These are phyloP conservation scores for Tetanocera ferruginea DNA, from an alignment of 2,888 invertebrate species.

Conservation along the genomic window DNA sequence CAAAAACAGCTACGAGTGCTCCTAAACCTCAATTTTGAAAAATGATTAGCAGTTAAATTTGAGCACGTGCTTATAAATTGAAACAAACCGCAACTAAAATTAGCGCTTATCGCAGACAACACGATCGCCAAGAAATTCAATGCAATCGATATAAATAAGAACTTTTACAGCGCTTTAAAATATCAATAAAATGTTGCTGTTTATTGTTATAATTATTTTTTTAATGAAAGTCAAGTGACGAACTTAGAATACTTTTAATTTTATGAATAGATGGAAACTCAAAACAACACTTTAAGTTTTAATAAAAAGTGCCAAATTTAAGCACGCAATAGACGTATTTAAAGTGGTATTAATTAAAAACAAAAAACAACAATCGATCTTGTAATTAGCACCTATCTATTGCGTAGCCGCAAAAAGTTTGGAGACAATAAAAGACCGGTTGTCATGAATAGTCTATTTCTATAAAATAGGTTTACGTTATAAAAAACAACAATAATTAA, in stretches of 20 bases:
- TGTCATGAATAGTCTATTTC: no score
- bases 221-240: constrained; percentile 8
- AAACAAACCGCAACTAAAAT: not conserved
- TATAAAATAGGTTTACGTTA: no score
- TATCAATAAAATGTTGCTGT: not conserved
- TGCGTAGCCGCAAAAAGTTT: no score
- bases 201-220: not conserved
- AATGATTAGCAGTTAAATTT: no score
- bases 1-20: not conserved
- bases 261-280: not conserved
- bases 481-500: no score
- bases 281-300: no score
- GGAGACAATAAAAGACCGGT: no score
- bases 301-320: not conserved
- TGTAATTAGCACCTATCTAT: no score
- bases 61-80: no score
- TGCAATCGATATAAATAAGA: not conserved
- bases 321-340: not conserved
- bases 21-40: no score
- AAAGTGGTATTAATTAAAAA: not conserved
- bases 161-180: not conserved
- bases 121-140: not conserved
- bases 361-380: no score
- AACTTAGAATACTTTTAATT: not conserved
- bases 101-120: not conserved